Evolutionary conservation across 2,113 vertebrate species (phyloP).

Genomic region (Gymnarchus niloticus): DNA sequence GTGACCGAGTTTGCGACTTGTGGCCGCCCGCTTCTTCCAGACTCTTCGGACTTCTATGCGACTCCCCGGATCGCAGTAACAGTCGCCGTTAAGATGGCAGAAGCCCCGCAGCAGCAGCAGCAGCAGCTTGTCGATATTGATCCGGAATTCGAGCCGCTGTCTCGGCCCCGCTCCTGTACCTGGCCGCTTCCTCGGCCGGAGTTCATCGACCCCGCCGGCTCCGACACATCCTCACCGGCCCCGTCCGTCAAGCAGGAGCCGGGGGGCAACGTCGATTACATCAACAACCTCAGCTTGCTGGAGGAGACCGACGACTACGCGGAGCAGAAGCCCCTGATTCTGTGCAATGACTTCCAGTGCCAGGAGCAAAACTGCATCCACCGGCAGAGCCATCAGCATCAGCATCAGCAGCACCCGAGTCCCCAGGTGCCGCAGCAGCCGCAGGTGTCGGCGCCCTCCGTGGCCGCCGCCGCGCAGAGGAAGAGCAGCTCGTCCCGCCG

Average conservation of each 20-base stretch:
- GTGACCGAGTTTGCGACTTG: constrained; percentile 21
- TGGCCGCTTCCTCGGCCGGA: constrained; percentile 79
- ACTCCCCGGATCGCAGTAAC: constrained; percentile 1
- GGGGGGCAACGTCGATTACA: constrained; percentile 69
- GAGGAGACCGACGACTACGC: constrained; percentile 74
- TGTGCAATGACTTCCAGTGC: constrained; percentile 53
- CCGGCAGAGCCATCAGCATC: constrained; percentile 46
- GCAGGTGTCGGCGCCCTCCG: constrained; percentile 55
- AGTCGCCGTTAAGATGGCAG: constrained; percentile 59
- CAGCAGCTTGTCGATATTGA: constrained; percentile 67
- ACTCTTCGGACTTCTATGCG: constrained; percentile 33
- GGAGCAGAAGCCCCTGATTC: constrained; percentile 47
- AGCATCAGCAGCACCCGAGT: constrained; percentile 41
- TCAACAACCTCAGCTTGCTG: constrained; percentile 73
- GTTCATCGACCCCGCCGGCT: constrained; percentile 68
- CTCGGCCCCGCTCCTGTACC: constrained; percentile 76
- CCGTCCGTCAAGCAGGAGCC: constrained; percentile 71
- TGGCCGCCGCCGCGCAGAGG: constrained; percentile 62
- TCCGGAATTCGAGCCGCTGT: constrained; percentile 79
- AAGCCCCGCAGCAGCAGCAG: constrained; percentile 48
- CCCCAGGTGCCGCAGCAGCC: constrained; percentile 47
- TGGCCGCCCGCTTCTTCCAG: not conserved
- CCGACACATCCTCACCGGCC: constrained; percentile 77
- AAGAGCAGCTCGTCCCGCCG: constrained; percentile 91
- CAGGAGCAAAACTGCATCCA: constrained; percentile 50